Conservation (phyloP, 1,140 invertebrate genomes). For the Zaprionus taronus region DNA sequence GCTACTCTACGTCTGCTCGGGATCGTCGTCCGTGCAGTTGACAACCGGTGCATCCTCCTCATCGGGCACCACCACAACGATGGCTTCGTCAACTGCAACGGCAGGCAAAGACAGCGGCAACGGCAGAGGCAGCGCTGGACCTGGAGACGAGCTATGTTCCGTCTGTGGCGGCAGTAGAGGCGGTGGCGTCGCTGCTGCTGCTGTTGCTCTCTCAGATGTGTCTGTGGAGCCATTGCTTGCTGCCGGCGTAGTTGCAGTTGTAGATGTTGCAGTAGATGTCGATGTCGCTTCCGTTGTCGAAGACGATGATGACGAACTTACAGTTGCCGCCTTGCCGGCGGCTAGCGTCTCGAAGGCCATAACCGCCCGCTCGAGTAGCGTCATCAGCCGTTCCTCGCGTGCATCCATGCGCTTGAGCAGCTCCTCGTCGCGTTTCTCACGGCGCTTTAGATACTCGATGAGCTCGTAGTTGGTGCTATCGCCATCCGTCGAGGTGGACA, state of each 20-base stretch:
- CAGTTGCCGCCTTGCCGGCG: slow-evolving; percentile 6
- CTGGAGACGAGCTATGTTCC: background rate
- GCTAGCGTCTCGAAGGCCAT: slow-evolving; percentile 76
- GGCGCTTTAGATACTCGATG: slow-evolving; percentile 80
- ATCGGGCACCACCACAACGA: slow-evolving; percentile 45
- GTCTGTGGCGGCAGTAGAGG: background rate
- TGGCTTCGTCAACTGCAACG: slow-evolving; percentile 7
- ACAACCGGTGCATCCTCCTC: slow-evolving; percentile 7
- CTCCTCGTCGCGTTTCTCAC: slow-evolving; percentile 80
- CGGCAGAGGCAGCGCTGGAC: background rate
- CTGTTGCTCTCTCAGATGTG: background rate
- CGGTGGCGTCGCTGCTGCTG: background rate
- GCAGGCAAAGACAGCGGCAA: background rate
- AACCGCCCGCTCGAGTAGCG: slow-evolving; percentile 76
- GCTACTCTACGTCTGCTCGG: slow-evolving; percentile 5
- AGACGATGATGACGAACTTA: background rate
- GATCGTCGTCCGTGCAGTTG: background rate
- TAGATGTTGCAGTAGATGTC: background rate
- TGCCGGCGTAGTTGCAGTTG: background rate
- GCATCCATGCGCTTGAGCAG: slow-evolving; percentile 80
- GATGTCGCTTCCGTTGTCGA: background rate
- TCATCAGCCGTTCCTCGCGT: slow-evolving; percentile 75
- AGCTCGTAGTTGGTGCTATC: slow-evolving; percentile 84
- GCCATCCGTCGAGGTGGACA: slow-evolving; percentile 79
- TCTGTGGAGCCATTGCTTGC: background rate